A percentile compares a stretch with the other conserved stretches of the same genome.
phyloP scores from a whole-genome alignment of 2,113 vertebrate species.

The Nothobranchius kuhntae region DNA sequence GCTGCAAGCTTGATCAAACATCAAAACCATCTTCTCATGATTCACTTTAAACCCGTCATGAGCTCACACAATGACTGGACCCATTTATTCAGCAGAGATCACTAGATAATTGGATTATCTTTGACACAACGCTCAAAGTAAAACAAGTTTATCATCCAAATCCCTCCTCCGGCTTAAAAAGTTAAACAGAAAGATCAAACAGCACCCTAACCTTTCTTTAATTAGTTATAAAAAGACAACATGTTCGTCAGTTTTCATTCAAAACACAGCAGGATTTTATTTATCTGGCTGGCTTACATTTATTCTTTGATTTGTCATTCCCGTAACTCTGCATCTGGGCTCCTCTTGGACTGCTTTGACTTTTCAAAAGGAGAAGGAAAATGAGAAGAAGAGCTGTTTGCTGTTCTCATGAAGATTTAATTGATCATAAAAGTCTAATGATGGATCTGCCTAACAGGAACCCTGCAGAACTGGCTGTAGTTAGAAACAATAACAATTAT shows the following conservation, averaged over 20 bases:
- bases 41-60: conserved; percentile 31
- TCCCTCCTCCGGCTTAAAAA: not conserved
- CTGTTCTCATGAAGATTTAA: conserved; percentile 46
- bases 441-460: conserved; percentile 20
- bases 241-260: conserved; percentile 21
- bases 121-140: conserved; percentile 20
- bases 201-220: not conserved
- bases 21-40: conserved; percentile 42
- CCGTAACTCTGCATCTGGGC: conserved; percentile 10
- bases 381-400: conserved; percentile 16
- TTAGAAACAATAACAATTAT: conserved; percentile 42
- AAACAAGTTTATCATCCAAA: conserved; percentile 18
- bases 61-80: conserved; percentile 28
- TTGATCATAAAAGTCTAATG: conserved; percentile 37
- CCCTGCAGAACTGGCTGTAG: conserved; percentile 1
- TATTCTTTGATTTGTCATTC: conserved; percentile 8
- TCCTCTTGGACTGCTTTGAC: not conserved
- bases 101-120: conserved; percentile 19
- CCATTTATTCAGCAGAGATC: conserved; percentile 23
- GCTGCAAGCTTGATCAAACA: conserved; percentile 38
- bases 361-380: not conserved
- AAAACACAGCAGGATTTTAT: conserved; percentile 1
- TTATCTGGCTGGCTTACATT: not conserved
- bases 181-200: not conserved
- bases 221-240: not conserved